Evolutionary conservation across 1,140 invertebrate species (phyloP).

Genomic region (Drosophila malerkotliana): DNA sequence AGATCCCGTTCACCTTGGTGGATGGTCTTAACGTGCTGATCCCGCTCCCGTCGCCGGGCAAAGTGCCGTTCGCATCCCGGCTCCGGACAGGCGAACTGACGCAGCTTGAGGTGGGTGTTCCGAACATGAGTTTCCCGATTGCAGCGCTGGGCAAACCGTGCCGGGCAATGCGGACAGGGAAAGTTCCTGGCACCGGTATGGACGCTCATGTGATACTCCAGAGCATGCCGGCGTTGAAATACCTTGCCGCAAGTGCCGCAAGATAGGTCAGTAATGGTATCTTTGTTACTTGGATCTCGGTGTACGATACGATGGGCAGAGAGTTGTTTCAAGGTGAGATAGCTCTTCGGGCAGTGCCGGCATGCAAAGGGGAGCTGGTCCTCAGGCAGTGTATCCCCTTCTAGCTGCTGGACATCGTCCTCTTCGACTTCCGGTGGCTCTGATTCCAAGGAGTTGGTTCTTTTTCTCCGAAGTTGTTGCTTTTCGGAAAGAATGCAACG

Average conservation of each 20-base stretch:
- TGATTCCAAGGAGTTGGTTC: background rate
- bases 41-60: slow-evolving; percentile 89
- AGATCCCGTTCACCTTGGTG: slow-evolving; percentile 92
- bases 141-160: slow-evolving; percentile 90
- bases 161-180: slow-evolving; percentile 91
- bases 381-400: background rate
- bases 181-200: slow-evolving; percentile 90
- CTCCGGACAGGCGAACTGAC: slow-evolving; percentile 87
- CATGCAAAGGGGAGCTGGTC: slow-evolving; percentile 4
- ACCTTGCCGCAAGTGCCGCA: slow-evolving; percentile 90
- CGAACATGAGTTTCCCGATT: slow-evolving; percentile 92
- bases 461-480: background rate
- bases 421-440: background rate
- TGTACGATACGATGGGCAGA: slow-evolving; percentile 2
- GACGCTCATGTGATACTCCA: slow-evolving; percentile 91
- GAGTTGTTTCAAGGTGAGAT: background rate
- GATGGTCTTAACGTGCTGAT: slow-evolving; percentile 92
- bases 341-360: slow-evolving; percentile 12
- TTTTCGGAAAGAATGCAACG: slow-evolving; percentile 1
- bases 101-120: slow-evolving; percentile 91
- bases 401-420: background rate
- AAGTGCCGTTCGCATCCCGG: slow-evolving; percentile 88
- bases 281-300: background rate
- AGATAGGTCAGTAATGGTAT: slow-evolving; percentile 81
- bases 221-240: slow-evolving; percentile 90